These are phyloP conservation scores for Pygathrix nemaeus DNA, from an alignment of 2,113 vertebrate species.

Conservation along the genomic window DNA sequence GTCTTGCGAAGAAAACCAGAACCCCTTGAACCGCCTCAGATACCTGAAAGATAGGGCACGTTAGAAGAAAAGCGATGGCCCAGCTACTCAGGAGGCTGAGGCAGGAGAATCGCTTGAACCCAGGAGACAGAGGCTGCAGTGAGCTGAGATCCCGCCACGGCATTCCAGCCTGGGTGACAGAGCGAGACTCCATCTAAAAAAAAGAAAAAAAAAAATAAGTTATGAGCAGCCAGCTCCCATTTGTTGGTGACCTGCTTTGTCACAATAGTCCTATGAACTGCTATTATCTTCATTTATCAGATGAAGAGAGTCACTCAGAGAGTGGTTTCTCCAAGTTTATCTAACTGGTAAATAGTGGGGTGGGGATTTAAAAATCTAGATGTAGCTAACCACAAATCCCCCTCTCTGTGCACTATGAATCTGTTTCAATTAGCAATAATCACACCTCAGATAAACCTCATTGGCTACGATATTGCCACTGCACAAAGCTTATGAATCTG, in stretches of 20 bases:
- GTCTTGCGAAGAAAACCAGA: background rate
- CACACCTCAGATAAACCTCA: too few species aligned
- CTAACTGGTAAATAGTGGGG: background rate
- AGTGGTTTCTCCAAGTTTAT: background rate
- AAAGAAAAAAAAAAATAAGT: background rate
- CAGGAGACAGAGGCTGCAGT: too few species aligned
- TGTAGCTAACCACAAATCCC: background rate
- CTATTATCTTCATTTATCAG: background rate
- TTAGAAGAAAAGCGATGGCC: background rate
- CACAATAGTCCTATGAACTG: background rate
- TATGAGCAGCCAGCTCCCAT: background rate
- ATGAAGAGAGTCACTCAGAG: background rate
- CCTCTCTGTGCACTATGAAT: background rate
- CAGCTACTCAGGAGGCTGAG: too few species aligned
- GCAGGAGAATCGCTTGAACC: too few species aligned
- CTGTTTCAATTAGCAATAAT: too few species aligned
- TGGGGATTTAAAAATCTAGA: constrained; percentile 1
- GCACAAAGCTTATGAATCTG: too few species aligned
- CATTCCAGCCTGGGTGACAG: too few species aligned
- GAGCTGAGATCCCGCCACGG: too few species aligned
- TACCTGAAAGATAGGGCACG: background rate
- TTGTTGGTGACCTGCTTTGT: background rate
- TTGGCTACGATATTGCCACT: too few species aligned
- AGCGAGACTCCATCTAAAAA: too few species aligned
- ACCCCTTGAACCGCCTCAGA: background rate